phyloP scores from a whole-genome alignment of 2,888 invertebrate species.

The Muschampia plurimacula region DNA sequence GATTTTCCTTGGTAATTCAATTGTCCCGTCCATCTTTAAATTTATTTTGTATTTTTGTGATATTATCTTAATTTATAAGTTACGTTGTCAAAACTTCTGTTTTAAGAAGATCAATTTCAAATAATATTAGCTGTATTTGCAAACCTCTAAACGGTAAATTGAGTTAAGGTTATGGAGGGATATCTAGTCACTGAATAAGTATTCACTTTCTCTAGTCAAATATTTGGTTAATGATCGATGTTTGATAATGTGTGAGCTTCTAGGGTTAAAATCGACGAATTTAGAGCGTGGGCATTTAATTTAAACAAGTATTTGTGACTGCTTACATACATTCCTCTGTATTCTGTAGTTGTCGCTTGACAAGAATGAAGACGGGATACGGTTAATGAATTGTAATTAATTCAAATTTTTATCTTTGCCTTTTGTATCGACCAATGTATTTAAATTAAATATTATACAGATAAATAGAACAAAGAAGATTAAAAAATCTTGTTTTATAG shows the following conservation, averaged over 20 bases:
- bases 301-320: slow-evolving; percentile 22
- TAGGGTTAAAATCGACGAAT: slow-evolving; percentile 72
- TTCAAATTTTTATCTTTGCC: slow-evolving; percentile 36
- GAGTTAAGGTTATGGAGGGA: slow-evolving; percentile 22
- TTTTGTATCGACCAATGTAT: slow-evolving; percentile 47
- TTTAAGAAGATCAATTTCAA: slow-evolving; percentile 60
- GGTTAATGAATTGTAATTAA: slow-evolving; percentile 36
- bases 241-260: slow-evolving; percentile 75
- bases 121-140: slow-evolving; percentile 45
- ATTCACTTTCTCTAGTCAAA: slow-evolving; percentile 62
- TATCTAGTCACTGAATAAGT: slow-evolving; percentile 48
- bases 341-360: slow-evolving; percentile 39
- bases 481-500: slow-evolving; percentile 22
- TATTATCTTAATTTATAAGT: slow-evolving; percentile 45
- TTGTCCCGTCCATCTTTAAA: slow-evolving; percentile 79
- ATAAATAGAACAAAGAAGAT: neutral
- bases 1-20: slow-evolving; percentile 72
- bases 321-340: slow-evolving; percentile 45
- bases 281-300: slow-evolving; percentile 45
- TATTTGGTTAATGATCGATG: slow-evolving; percentile 56
- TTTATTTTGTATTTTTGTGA: slow-evolving; percentile 47
- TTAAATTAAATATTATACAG: slow-evolving; percentile 43
- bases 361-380: neutral
- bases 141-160: slow-evolving; percentile 52
- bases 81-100: slow-evolving; percentile 58